phyloP scores from a whole-genome alignment of 2,888 invertebrate species.

The Meteorus cinctellus region DNA sequence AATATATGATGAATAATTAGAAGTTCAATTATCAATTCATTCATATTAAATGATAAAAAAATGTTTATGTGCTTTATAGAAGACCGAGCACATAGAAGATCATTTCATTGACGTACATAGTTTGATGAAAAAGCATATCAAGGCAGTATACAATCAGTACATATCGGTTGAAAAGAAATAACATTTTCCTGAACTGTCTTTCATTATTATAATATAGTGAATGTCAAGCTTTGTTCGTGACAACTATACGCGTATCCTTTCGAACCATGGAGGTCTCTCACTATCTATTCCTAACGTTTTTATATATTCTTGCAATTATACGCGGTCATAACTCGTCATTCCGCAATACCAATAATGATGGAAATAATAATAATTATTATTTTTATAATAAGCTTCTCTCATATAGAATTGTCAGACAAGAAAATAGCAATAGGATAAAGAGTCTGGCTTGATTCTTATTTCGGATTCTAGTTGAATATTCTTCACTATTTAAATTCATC shows the following conservation, averaged over 20 bases:
- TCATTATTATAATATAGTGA: constrained; percentile 27
- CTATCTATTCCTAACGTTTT: constrained; percentile 11
- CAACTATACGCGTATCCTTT: neutral
- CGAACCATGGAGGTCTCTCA: constrained; percentile 23
- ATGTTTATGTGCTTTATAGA: neutral
- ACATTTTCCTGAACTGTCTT: neutral
- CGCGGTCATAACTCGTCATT: constrained; percentile 19
- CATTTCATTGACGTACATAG: neutral
- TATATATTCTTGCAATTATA: constrained; percentile 36
- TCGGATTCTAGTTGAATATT: too few relatives aligned
- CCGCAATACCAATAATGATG: constrained; percentile 28
- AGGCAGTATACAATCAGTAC: neutral
- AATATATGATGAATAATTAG: neutral
- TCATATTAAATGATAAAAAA: neutral
- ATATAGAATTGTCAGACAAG: neutral
- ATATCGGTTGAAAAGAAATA: constrained; percentile 7
- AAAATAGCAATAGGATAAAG: too few relatives aligned
- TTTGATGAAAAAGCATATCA: neutral
- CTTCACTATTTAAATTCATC: neutral
- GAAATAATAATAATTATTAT: neutral
- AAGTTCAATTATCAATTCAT: neutral
- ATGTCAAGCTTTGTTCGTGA: constrained; percentile 41
- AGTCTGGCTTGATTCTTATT: too few relatives aligned
- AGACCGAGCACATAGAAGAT: neutral
- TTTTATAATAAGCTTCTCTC: neutral